Base-by-base conservation (phyloP, 1,140 invertebrate genomes). In the Asbolus verrucosus region DNA sequence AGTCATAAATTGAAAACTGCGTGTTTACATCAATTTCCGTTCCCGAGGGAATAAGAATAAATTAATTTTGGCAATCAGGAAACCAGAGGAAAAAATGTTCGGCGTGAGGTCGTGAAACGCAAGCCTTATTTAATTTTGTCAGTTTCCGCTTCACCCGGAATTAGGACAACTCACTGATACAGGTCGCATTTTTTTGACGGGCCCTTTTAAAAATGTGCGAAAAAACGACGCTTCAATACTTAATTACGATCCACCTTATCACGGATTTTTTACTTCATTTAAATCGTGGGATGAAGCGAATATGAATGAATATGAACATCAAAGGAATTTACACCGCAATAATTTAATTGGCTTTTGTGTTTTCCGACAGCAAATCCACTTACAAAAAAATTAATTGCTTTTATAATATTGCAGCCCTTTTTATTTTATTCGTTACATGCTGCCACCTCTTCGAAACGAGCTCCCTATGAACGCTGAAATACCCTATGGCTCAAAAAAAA, bases 1-100 rank as follows among this genome's bases (percentile, higher is more conserved):
- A 13, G 16, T 16, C n/a, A 50, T 15, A 19, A n/a, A n/a, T 50
- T 16, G 4, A 50, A 6, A 19, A 27, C 24, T 59, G 6, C 11
- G n/a, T 21, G 11, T 59, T 59, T 14, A 50, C 15, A 8, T 50
- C 19, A 59, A 18, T 21, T 30, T 11, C 33, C 33, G 33, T 36
- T 36, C 11, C 33, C 33, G 11, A n/a, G 6, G 33, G 33, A 46
- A 27, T 59, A 27, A 21, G 27, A 27, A 59, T 27, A 50, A 59
- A 59, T 59, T 30, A 59, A 59, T 30, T 27, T 59, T n/a, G 11
- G 19, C 15, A 59, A 59, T 27, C 27, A 18, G 19, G 9, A 2
- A 24, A 19, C 6, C 8, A 24, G 19, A 15, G 15, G 11, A 50
- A 50, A 46, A 9, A n/a, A n/a, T n/a, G 9, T 46, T 46, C 6